phyloP scores from a whole-genome alignment of 1,140 invertebrate genomes.

The Theocolax elegans region DNA sequence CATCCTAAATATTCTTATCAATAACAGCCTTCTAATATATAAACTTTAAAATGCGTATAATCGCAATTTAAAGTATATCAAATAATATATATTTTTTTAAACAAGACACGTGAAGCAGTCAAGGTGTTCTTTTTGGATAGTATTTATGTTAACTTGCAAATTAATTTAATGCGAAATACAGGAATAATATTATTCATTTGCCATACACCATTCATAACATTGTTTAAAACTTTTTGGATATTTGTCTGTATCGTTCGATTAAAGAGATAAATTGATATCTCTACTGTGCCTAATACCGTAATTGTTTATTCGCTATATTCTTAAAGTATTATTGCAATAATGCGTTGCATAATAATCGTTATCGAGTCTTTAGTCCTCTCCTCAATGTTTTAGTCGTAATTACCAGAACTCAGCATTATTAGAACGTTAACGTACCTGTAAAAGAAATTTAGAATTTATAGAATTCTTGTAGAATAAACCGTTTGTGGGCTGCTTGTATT shows the following conservation, averaged over 20 bases:
- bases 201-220: no score
- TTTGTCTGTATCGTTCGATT: constrained; percentile 24
- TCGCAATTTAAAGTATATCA: no score
- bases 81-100: no score
- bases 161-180: no score
- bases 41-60: no score
- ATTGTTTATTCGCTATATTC: constrained; percentile 1
- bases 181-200: no score
- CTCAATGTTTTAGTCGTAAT: constrained; percentile 4
- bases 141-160: no score
- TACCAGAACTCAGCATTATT: constrained; percentile 26
- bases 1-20: no score
- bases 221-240: neutral
- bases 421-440: constrained; percentile 4
- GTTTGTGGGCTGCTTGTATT: neutral
- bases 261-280: constrained; percentile 5
- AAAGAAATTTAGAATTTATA: constrained; percentile 5
- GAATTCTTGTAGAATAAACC: neutral
- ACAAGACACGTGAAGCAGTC: no score
- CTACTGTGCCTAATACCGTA: constrained; percentile 14
- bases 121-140: no score
- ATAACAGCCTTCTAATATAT: no score
- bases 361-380: constrained; percentile 1
- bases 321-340: constrained; percentile 16
- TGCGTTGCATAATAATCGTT: constrained; percentile 8